Base-by-base conservation (phyloP, 2,113 vertebrate genomes). In the Laticauda laticaudata region DNA sequence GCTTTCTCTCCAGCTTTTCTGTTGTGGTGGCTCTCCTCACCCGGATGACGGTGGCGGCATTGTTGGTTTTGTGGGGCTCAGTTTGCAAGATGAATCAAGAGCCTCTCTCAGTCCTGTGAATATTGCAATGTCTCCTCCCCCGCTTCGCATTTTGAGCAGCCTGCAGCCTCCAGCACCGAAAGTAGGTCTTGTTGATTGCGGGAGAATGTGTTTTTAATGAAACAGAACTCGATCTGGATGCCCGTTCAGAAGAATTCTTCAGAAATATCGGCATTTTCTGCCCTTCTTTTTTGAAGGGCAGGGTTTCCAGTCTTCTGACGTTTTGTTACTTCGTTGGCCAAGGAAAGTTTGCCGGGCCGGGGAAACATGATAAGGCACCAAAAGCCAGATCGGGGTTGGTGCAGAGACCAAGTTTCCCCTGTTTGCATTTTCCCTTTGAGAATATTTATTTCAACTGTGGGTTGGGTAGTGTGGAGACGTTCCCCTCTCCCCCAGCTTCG, bases 41-140 rank as follows among this genome's bases (percentile, higher is more conserved):
- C 24, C 3, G 26, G 26, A 64, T 2, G 1, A 64, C 1, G 0
- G 11, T 39, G 9, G 48, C 0, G 5, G 45, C n/a, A 1, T 75
- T 7, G n/a, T 18, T 75, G 18, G n/a, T 39, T 39, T 81, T 39
- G 15, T 8, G 34, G 69, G 20, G 69, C 69, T 81, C 69, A 8
- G 18, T 39, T 34, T 3, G 18, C 6, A 2, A 1, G 18, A 39
- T 3, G 69, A 20, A 21, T 21, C 18, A 1, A 8, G 69, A 3
- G 18, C 34, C 34, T 81, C 34, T 1, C 18, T 3, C 3, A 9
- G 39, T 39, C 69, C 39, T 39, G 6, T 5, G 15, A 21, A 39
- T 1, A 39, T 81, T 8, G 39, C 39, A 39, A 9, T 3, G 18
- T 1, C 69, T 81, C 69, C 69, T 81, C 69, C 69, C 69, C 34